Evolutionary conservation across 2,113 vertebrate species (phyloP), one percentile per base, ranked within the genome.

Genomic region (Muntiacus reevesi): DNA sequence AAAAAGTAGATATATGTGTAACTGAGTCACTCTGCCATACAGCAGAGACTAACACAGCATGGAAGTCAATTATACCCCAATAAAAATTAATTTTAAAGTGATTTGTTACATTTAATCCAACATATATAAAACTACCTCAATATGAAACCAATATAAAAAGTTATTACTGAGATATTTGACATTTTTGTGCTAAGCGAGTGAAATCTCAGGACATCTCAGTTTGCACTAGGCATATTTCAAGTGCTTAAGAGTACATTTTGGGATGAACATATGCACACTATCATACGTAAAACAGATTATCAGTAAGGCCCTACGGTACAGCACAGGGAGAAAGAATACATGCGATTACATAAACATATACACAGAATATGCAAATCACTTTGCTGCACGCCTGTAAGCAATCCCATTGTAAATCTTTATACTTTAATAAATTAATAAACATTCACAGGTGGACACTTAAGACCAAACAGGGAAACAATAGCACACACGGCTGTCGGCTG

Each of bases 71-170:
- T 15, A 40, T 12, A 43, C 12, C 7, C 40, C 40, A 43, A 76
- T 43, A 76, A 76, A 76, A 43, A 27, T 25, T 25, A 14, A 76
- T 6, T 76, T 43, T 27, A 76, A 76, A 76, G 7, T 15, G 21
- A 76, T 43, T 13, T 27, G 71, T 27, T 43, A 43, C 40, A 27
- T 76, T 76, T 87, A 82, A 87, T 57, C 33, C 36, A 95, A 87
- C 5, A 78, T 7, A 55, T 16, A 45, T 27, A 79, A 87, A 92
- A 62, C 12, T 92, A 71, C 50, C 91, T 93, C 47, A 96, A 45
- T 21, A 79, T 50, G n/a, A 8, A 71, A 36, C 28, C 30, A 76
- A 9, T 47, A 85, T 40, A 45, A 74, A 95, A 81, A 88, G 93
- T 87, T 62, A 55, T 30, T 79, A 91, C 91, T 45, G 59, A 67